phyloP scores from a whole-genome alignment of 2,888 invertebrate genomes.

The Hemaris fuciformis region DNA sequence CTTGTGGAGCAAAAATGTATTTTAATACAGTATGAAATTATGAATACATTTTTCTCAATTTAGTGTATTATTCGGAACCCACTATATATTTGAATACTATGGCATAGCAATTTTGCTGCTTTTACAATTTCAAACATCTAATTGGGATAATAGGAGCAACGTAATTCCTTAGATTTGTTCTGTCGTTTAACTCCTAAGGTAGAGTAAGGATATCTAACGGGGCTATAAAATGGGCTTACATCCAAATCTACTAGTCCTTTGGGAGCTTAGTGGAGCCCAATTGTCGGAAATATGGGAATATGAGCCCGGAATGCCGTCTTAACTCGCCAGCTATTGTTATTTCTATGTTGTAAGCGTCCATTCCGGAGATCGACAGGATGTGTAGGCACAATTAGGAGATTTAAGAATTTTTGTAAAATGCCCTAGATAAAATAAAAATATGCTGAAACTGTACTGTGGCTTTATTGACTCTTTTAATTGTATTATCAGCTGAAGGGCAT shows the following conservation, averaged over 20 bases:
- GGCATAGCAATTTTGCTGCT: neutral
- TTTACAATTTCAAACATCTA: neutral
- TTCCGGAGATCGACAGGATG: neutral
- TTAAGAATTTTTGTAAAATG: neutral
- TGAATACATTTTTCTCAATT: neutral
- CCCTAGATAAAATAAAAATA: neutral
- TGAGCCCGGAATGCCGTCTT: neutral
- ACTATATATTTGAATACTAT: neutral
- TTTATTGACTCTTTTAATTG: no score
- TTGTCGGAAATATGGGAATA: conserved; percentile 10
- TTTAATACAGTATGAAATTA: no score
- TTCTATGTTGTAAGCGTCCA: neutral
- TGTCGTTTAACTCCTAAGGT: conserved; percentile 17
- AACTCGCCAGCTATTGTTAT: conserved; percentile 7
- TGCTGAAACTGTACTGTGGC: no score
- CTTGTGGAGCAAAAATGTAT: no score
- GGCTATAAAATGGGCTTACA: conserved; percentile 14
- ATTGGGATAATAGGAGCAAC: neutral
- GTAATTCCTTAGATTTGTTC: conserved; percentile 10
- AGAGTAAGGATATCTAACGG: neutral
- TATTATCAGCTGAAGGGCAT: no score
- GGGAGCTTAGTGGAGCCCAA: conserved; percentile 1
- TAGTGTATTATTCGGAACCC: neutral
- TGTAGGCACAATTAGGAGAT: neutral
- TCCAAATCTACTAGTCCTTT: conserved; percentile 2